Evolutionary conservation across 2,888 invertebrate genomes (phyloP), one percentile per base, ranked within the genome.

Genomic region (Ophion slaviceki): DNA sequence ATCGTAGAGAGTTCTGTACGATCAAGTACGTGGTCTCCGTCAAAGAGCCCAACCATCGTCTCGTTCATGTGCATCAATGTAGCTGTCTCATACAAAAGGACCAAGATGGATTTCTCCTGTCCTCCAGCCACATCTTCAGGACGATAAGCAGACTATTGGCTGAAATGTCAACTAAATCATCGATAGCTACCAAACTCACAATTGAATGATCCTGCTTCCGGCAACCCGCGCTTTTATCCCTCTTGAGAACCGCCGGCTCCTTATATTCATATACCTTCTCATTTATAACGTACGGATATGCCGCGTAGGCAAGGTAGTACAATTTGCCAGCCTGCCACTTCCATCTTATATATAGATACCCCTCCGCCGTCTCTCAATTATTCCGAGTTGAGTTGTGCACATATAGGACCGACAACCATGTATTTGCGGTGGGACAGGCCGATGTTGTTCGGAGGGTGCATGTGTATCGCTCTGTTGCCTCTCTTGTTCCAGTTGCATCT

Each of bases 321-420:
- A 88, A 85, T 84, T 87, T 84, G 87, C 85, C 88, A 82, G 78
- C 70, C 72, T 62, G 78, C 68, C 82, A 82, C 86, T 86, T 82
- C 64, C 81, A 64, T 66, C 71, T 71, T 68, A 57, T 74, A 53
- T 53, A 70, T 64, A 71, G 64, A 71, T 36, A 71, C 64, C 36
- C 14, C 53, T 11, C 78, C 45, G 53, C 53, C 53, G 17, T 61
- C 84, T 62, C 67, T 78, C 67, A 75, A 80, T 85, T 77, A 83
- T 80, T 85, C 57, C 76, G 36, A 71, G 75, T 47, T 59, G 62
- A 84, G 82, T 82, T 76, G 75, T 79, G 61, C 17, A 67, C 59
- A 59, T 59, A 40, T 40, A 24, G 57, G 76, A 45, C 57, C 76
- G 75, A 84, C 81, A 76, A 80, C 20, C 74, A 40, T 53, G 68